phyloP scores from a whole-genome alignment of 2,113 vertebrate species.

The Solenodon paradoxus region DNA sequence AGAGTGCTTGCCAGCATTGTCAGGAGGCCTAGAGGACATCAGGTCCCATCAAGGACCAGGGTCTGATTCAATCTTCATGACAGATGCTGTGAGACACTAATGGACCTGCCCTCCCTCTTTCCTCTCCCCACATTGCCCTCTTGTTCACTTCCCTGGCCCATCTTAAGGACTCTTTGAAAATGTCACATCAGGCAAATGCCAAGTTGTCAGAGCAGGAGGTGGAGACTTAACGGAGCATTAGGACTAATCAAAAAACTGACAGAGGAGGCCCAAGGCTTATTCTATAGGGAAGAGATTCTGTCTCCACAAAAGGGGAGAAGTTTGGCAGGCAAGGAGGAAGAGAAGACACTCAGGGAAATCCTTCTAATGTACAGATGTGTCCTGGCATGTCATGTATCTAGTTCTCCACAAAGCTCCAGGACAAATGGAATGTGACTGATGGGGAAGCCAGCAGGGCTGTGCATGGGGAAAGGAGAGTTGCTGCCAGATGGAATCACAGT shows the following conservation, averaged over 20 bases:
- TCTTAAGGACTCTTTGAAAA: background rate
- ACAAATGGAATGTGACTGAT: background rate
- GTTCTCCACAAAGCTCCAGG: background rate
- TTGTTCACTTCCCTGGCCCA: background rate
- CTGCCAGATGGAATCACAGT: background rate
- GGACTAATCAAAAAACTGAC: background rate
- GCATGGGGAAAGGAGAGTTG: background rate
- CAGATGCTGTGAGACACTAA: fast-evolving
- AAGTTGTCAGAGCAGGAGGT: background rate
- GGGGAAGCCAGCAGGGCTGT: background rate
- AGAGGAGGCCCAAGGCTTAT: background rate
- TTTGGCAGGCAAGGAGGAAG: background rate
- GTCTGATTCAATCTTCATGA: background rate
- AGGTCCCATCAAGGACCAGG: background rate
- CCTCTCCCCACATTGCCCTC: background rate
- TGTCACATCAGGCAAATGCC: background rate
- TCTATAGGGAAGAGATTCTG: background rate
- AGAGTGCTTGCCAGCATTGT: background rate
- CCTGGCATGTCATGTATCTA: background rate
- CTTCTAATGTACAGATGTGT: background rate
- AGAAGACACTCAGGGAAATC: background rate
- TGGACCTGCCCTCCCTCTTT: background rate
- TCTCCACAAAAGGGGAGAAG: background rate
- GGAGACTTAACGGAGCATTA: background rate
- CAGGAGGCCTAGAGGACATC: background rate